Base-by-base conservation (phyloP, 2,113 vertebrate genomes). In the Petroica traversi region DNA sequence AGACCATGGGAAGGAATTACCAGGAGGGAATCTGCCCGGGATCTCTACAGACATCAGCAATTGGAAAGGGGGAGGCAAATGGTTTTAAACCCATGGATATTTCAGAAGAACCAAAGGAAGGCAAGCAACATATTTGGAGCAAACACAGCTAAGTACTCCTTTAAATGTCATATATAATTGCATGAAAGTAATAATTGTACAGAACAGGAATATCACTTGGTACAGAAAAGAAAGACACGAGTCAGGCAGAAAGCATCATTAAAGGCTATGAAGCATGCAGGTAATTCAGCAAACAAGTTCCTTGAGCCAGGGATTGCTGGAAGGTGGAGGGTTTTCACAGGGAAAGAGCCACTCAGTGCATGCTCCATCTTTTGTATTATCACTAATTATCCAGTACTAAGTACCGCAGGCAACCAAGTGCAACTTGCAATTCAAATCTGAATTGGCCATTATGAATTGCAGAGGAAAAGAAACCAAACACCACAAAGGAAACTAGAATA, bases 11-110 rank as follows among this genome's bases (percentile, higher is more conserved):
- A 54, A 75, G 55, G 52, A 85, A 54, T 36, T 1, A 6, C 6
- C 2, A 1, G 36, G 0, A 0, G 14, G 28, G 26, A 17, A 68
- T 18, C 49, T 61, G 12, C 5, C 0, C 38, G 59, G 41, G 54
- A 75, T 19, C 25, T 51, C n/a, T 7, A 8, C 48, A 59, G 28
- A n/a, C 62, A 67, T 28, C 62, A 48, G 73, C 22, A 71, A 19
- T 1, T 1, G 11, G 62, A 46, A 52, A 33, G 7, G 8, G 6
- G n/a, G 13, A 5, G 19, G 19, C 7, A 72, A 85, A 85, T 5
- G 23, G 19, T 15, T 63, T 75, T 51, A 33, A n/a, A 92, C 5
- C 0, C 0, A 3, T 0, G 1, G n/a, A 61, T 43, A n/a, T 26
- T 49, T n/a, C 63, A 76, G 68, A 80, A 89, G 29, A 66, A 72